These are phyloP conservation scores for Ceyx margarethae DNA, from an alignment of 2,113 vertebrate genomes.

Conservation along the genomic window DNA sequence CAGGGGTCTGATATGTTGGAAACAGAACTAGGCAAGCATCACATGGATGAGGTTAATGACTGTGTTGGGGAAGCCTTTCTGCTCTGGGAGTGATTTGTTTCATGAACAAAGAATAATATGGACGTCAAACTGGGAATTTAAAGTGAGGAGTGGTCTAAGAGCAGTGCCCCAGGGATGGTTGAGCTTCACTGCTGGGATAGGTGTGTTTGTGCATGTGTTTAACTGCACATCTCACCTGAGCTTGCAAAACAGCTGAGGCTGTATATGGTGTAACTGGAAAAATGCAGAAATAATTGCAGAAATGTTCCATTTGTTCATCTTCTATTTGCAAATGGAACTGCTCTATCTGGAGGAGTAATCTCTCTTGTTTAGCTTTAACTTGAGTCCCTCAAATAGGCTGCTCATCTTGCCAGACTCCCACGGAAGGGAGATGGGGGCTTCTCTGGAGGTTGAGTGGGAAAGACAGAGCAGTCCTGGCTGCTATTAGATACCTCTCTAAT, in stretches of 20 bases:
- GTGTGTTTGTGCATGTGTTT: not conserved
- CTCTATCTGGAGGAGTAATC: not conserved
- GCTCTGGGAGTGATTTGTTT: not conserved
- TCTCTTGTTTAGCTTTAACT: slow-evolving; percentile 1
- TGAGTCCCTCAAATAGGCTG: not conserved
- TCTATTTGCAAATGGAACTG: not conserved
- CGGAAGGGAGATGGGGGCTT: not conserved
- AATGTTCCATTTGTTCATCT: not conserved
- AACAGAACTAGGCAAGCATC: not conserved
- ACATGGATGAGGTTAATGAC: not conserved
- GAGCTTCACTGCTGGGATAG: not conserved
- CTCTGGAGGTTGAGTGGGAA: not conserved
- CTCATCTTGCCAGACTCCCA: slow-evolving; percentile 11
- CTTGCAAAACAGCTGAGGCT: not conserved
- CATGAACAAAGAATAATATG: not conserved
- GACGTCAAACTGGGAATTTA: not conserved
- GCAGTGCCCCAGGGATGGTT: not conserved
- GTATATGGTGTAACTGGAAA: not conserved
- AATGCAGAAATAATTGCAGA: not conserved
- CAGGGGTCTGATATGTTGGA: not conserved
- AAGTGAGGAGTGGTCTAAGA: not conserved
- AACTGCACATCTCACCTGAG: not conserved
- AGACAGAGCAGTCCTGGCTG: not conserved
- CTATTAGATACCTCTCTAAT: not conserved
- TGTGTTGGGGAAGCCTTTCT: not conserved